phyloP scores from a whole-genome alignment of 2,888 invertebrate species.

The Meandrusa payeni region DNA sequence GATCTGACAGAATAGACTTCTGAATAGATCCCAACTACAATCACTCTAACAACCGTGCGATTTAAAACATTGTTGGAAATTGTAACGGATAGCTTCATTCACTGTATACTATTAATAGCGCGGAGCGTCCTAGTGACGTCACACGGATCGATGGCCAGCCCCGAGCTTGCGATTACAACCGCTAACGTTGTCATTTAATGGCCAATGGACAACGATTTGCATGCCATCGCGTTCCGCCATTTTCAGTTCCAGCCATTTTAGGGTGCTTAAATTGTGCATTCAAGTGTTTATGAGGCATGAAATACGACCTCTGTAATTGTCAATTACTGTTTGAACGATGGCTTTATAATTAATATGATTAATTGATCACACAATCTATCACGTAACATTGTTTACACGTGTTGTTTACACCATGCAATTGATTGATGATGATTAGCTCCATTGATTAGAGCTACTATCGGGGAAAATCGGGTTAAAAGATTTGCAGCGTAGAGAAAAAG shows the following conservation, averaged over 20 bases:
- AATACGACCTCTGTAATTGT: constrained; percentile 3
- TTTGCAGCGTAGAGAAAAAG: no score
- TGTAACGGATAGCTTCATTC: not conserved
- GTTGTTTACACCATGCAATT: no score
- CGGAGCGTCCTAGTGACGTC: constrained; percentile 15
- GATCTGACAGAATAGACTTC: no score
- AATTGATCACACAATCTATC: no score
- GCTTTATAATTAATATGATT: not conserved
- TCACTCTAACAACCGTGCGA: not conserved
- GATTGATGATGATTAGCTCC: no score
- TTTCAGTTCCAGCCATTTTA: constrained; percentile 10
- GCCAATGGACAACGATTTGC: constrained; percentile 53
- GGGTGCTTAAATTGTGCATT: constrained; percentile 10
- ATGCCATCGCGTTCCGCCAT: constrained; percentile 38
- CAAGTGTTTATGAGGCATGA: constrained; percentile 10
- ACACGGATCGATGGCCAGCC: constrained; percentile 73
- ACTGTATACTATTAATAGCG: not conserved
- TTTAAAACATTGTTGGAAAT: not conserved
- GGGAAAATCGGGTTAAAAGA: no score
- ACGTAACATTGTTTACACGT: no score
- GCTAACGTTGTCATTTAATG: constrained; percentile 44
- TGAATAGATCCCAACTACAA: no score
- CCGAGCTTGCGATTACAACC: constrained; percentile 45
- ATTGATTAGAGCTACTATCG: no score
- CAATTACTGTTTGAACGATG: constrained; percentile 1